A percentile compares a stretch with the other conserved stretches of the same genome.
Conservation (phyloP, 2,113 vertebrate genomes). For the Pluvianellus socialis region DNA sequence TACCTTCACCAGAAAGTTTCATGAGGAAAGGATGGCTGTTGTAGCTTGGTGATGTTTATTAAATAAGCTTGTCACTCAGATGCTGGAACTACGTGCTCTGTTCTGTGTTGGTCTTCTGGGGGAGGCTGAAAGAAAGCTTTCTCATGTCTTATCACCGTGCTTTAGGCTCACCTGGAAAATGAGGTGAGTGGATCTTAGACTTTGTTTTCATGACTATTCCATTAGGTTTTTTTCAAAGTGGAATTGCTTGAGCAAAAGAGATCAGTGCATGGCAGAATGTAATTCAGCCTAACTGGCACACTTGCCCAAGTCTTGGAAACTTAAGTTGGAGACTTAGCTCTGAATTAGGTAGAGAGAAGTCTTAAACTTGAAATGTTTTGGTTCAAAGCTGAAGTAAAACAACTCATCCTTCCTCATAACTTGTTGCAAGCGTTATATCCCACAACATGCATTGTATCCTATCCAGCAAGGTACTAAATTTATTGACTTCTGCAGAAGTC, state of each 20-base stretch:
- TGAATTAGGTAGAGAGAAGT: neutral
- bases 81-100: neutral
- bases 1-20: neutral
- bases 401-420: neutral
- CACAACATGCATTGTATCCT: constrained; percentile 51
- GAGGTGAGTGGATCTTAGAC: neutral
- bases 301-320: neutral
- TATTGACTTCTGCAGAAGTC: constrained; percentile 55
- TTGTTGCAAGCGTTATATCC: neutral
- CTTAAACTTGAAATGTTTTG: neutral
- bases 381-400: neutral
- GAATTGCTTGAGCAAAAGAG: neutral
- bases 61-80: neutral
- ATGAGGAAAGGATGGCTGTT: neutral
- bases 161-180: neutral
- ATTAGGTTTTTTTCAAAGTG: neutral
- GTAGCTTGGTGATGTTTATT: neutral
- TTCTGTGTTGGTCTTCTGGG: neutral
- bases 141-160: accelerated
- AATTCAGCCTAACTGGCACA: neutral
- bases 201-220: neutral
- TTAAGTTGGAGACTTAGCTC: neutral
- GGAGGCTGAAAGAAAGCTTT: neutral
- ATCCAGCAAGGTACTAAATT: constrained; percentile 31
- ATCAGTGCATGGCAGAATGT: neutral